These are phyloP conservation scores for Myiopsitta monachus DNA, from an alignment of 2,113 vertebrate species.

Conservation along the genomic window DNA sequence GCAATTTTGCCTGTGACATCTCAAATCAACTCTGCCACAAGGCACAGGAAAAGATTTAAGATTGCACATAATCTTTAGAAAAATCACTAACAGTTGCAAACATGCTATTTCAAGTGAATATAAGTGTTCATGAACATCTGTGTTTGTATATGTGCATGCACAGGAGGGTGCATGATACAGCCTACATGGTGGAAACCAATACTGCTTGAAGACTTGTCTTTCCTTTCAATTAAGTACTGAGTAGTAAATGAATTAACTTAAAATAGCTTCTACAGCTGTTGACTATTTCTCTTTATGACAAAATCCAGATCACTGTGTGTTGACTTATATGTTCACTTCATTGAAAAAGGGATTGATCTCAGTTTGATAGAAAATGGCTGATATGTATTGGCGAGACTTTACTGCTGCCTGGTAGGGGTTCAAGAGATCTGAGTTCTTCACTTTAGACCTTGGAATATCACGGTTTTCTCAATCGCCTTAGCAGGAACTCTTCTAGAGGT, in stretches of 20 bases:
- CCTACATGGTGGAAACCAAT: background rate
- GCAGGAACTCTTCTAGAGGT: background rate
- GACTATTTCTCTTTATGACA: background rate
- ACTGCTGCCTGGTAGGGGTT: background rate
- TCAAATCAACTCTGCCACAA: background rate
- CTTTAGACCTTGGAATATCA: background rate
- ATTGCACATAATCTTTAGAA: background rate
- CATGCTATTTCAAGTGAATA: background rate
- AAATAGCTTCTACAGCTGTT: background rate
- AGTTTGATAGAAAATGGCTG: background rate
- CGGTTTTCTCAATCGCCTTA: background rate
- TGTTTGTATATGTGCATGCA: background rate
- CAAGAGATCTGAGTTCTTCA: background rate
- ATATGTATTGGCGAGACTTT: background rate
- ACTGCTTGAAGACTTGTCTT: conserved; percentile 1
- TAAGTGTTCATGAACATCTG: conserved; percentile 53
- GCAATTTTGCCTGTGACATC: background rate
- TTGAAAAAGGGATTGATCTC: background rate
- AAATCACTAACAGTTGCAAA: conserved; percentile 16
- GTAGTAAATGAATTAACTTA: background rate
- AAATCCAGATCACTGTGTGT: background rate
- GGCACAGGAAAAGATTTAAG: conserved; percentile 27
- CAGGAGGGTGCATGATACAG: background rate
- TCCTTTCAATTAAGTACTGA: background rate
- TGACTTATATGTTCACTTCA: background rate